phyloP scores from a whole-genome alignment of 1,140 invertebrate genomes.

The Anastrepha obliqua region DNA sequence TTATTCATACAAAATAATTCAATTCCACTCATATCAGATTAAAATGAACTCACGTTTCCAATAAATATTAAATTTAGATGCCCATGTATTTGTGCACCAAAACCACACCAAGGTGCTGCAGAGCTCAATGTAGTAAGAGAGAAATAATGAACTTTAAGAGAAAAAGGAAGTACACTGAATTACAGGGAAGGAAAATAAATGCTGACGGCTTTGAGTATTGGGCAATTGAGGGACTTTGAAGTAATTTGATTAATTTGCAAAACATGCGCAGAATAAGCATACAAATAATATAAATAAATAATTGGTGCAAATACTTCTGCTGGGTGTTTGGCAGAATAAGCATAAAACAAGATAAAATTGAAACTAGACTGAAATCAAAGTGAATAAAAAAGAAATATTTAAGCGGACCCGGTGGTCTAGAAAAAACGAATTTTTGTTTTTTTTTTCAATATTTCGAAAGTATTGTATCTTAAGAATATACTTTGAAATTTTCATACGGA shows the following conservation, averaged over 20 bases:
- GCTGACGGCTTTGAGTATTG: neutral
- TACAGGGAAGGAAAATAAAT: neutral
- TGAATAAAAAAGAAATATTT: no score
- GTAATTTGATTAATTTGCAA: neutral
- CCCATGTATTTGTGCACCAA: neutral
- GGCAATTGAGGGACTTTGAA: neutral
- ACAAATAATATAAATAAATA: no score
- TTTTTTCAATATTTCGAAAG: no score
- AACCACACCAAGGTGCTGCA: neutral
- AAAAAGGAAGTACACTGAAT: neutral
- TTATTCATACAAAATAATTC: neutral
- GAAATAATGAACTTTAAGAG: neutral
- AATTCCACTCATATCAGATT: neutral
- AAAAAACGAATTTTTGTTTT: no score
- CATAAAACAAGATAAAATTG: no score
- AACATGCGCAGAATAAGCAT: neutral
- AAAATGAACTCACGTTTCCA: neutral
- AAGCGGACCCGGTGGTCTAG: no score
- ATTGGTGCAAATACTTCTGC: no score
- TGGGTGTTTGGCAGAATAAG: no score
- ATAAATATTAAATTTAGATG: constrained; percentile 9
- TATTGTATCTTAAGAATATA: no score
- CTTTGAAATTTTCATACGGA: no score
- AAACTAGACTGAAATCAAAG: no score
- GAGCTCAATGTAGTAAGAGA: neutral